phyloP scores from a whole-genome alignment of 2,113 vertebrate species.

The Oncorhynchus gorbuscha region DNA sequence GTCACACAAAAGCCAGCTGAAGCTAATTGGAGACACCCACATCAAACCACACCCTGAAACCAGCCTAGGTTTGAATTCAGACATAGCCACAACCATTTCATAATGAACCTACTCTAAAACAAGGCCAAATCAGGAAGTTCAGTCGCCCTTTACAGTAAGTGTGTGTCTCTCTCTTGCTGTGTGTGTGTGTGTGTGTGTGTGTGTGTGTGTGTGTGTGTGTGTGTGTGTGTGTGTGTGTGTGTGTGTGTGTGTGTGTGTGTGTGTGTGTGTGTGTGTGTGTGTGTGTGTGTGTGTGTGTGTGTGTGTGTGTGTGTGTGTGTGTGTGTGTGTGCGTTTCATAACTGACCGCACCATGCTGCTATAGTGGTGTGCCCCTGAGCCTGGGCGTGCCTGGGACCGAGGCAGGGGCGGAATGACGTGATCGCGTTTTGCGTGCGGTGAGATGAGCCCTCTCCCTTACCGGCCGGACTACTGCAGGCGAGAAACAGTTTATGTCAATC shows the following conservation, averaged over 20 bases:
- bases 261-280: constrained; percentile 19
- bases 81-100: no score
- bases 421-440: constrained; percentile 78
- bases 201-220: not conserved
- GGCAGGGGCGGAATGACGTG: constrained; percentile 72
- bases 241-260: not conserved
- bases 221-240: constrained; percentile 7
- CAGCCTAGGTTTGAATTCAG: no score
- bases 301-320: constrained; percentile 14
- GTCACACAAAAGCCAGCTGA: no score
- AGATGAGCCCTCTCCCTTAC: constrained; percentile 77
- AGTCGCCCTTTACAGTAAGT: not conserved
- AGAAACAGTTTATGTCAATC: constrained; percentile 77
- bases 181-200: not conserved
- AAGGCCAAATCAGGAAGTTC: no score
- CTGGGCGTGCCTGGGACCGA: constrained; percentile 42
- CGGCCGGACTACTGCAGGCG: constrained; percentile 77
- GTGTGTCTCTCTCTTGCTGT: not conserved
- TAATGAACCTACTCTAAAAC: no score
- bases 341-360: constrained; percentile 81
- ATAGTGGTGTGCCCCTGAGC: constrained; percentile 43
- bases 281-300: constrained; percentile 41
- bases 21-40: no score
- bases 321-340: constrained; percentile 67
- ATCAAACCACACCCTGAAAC: no score